Evolutionary conservation across 2,888 invertebrate genomes (phyloP).

Genomic region (Flexamia atlantica): DNA sequence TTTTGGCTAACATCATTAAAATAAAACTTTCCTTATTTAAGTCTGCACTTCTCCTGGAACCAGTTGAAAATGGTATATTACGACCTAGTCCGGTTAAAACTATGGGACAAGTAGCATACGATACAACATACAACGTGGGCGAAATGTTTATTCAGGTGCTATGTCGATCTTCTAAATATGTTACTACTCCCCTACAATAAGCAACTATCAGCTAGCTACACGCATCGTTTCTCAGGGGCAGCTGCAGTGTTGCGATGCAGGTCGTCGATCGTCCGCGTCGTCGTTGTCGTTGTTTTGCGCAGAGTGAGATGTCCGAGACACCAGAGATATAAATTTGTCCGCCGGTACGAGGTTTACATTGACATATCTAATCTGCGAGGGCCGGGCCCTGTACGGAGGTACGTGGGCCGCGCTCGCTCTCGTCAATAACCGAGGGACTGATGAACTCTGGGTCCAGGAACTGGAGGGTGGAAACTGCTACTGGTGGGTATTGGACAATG

Average conservation of each 20-base stretch:
- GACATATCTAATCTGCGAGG: slow-evolving; percentile 38
- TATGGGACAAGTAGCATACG: too few relatives aligned
- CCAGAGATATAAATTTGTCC: slow-evolving; percentile 33
- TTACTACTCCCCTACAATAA: too few relatives aligned
- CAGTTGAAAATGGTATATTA: too few relatives aligned
- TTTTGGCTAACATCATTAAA: too few relatives aligned
- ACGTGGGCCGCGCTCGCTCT: slow-evolving; percentile 16
- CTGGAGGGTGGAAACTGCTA: too few relatives aligned
- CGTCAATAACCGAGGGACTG: background rate
- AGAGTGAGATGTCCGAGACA: slow-evolving; percentile 28
- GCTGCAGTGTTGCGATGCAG: background rate
- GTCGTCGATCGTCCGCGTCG: slow-evolving; percentile 13
- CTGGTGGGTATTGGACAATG: too few relatives aligned
- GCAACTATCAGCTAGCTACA: background rate
- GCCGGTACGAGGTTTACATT: slow-evolving; percentile 33
- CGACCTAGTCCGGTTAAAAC: too few relatives aligned
- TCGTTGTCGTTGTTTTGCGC: slow-evolving; percentile 28
- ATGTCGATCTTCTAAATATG: too few relatives aligned
- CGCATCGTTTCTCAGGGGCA: background rate
- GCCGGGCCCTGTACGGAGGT: slow-evolving; percentile 20
- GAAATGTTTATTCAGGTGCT: too few relatives aligned
- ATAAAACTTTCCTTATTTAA: too few relatives aligned
- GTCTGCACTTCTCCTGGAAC: too few relatives aligned
- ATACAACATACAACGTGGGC: too few relatives aligned
- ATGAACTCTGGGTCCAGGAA: background rate